A percentile compares a stretch with the other conserved stretches of the same genome.
phyloP scores from a whole-genome alignment of 2,797 vertebrate species.

The Avahi laniger region DNA sequence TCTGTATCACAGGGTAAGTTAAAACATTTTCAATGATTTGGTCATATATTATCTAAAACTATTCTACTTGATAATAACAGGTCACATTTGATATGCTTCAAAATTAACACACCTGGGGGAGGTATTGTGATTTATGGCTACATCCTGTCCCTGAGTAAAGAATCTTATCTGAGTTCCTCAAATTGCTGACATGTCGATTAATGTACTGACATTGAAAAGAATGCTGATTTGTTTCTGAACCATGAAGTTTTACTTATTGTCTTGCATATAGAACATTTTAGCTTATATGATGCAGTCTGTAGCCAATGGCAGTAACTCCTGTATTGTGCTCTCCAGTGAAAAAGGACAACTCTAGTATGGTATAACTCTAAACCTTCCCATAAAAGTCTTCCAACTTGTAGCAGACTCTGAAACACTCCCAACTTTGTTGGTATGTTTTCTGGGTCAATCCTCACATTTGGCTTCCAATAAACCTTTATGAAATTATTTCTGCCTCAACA shows the following conservation, averaged over 20 bases:
- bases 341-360: background rate
- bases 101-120: background rate
- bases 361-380: background rate
- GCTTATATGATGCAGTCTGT: background rate
- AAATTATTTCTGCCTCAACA: background rate
- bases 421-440: background rate
- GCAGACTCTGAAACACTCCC: background rate
- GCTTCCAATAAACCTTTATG: background rate
- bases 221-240: background rate
- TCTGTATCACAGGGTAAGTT: background rate
- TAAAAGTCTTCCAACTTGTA: background rate
- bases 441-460: background rate
- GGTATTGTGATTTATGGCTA: background rate
- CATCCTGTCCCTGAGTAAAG: background rate
- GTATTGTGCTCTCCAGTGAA: background rate
- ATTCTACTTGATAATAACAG: background rate
- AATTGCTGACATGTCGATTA: background rate
- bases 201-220: background rate
- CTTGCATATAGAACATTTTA: background rate
- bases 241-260: background rate
- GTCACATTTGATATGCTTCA: background rate
- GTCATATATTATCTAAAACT: background rate
- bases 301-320: background rate
- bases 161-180: background rate
- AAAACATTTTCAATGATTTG: background rate